Base-by-base conservation (phyloP, 2,797 vertebrate genomes). In the Serranus cabrilla region DNA sequence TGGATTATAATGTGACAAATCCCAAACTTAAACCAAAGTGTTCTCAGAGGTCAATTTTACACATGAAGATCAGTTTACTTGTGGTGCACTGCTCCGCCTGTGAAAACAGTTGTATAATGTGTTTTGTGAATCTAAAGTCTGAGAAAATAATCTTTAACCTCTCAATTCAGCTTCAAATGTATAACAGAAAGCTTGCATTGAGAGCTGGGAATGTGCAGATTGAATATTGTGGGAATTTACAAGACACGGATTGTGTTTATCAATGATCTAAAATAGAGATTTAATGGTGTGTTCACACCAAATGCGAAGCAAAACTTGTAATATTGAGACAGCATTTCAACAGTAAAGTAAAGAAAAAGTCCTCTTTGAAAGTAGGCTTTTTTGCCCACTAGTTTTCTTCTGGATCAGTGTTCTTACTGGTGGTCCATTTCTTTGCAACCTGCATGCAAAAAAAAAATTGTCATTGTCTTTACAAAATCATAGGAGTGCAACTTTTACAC, bases 11-110 rank as follows among this genome's bases (percentile, higher is more conserved):
- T 13, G 4, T 51, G 39, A 14, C 23, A 62, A 25, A 58, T 20
- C 16, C 16, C 34, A 12, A 78, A 71, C 2, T 61, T 76, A 58
- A 43, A 55, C 18, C 46, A 67, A 65, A 37, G 8, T 10, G 25
- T 14, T 61, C 25, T 47, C 11, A 27, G 42, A 27, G 43, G 9
- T 13, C 56, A 58, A n/a, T 64, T 39, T 50, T 49, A 60, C 12
- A 65, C 55, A 61, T 18, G 39, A 43, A 43, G 10, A 25, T 43
- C n/a, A 23, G 31, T 17, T 45, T 2, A 6, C 10, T 20, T 3
- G 17, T 37, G 12, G 20, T 11, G 20, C 8, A 8, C 16, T 43
- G 5, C 43, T 18, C 27, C 12, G 20, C 21, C 10, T 34, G 12
- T 67, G 11, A 66, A 21, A 20, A 67, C 10, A 39, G n/a, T 39